Evolutionary conservation across 2,113 vertebrate species (phyloP).

Genomic region (Tragelaphus imberbis): DNA sequence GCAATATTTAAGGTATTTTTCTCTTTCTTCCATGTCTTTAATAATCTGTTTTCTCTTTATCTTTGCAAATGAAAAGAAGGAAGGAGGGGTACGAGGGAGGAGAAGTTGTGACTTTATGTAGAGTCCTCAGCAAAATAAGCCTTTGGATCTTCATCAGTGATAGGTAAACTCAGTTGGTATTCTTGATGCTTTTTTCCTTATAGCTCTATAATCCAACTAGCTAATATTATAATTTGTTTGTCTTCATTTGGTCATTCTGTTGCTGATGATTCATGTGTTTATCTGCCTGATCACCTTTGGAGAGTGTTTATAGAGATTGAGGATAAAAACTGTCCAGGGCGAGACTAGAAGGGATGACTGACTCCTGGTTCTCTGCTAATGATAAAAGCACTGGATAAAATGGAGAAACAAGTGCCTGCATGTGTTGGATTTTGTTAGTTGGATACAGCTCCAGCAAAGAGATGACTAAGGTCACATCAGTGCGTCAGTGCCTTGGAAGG

Average conservation of each 20-base stretch:
- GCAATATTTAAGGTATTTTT: neutral
- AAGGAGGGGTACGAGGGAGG: neutral
- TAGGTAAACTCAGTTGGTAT: neutral
- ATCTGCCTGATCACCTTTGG: conserved; percentile 48
- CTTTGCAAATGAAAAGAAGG: neutral
- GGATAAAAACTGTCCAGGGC: conserved; percentile 56
- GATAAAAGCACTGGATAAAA: conserved; percentile 62
- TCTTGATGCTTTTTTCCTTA: neutral
- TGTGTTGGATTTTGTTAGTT: conserved; percentile 80
- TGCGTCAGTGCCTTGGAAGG: conserved; percentile 74
- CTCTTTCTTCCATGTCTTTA: neutral
- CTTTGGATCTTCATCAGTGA: neutral
- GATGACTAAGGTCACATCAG: conserved; percentile 76
- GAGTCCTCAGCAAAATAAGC: neutral
- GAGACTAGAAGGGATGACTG: conserved; percentile 55
- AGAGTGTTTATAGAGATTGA: conserved; percentile 20
- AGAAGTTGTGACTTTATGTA: neutral
- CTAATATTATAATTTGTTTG: neutral
- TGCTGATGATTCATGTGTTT: neutral
- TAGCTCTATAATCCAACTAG: neutral
- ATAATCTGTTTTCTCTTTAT: neutral
- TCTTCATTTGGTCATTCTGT: conserved; percentile 14
- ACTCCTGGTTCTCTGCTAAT: conserved; percentile 67
- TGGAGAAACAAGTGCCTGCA: conserved; percentile 77
- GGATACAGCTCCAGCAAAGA: conserved; percentile 78